A percentile compares a stretch with the other conserved stretches of the same genome.
phyloP scores from a whole-genome alignment of 2,113 vertebrate genomes.

The Osmerus eperlanus region DNA sequence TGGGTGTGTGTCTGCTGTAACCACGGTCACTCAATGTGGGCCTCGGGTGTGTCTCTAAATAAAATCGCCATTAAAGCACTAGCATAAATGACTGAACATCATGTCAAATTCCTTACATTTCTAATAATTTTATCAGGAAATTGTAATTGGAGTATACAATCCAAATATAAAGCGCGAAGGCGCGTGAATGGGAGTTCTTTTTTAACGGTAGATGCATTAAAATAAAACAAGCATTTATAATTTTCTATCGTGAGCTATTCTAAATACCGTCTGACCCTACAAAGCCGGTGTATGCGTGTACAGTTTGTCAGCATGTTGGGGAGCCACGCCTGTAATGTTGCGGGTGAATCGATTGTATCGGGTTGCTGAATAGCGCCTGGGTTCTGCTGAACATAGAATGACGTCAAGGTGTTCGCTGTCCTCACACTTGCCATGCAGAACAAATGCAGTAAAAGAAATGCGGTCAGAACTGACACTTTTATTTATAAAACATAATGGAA shows the following conservation, averaged over 20 bases:
- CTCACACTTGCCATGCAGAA: not conserved
- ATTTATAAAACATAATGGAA: slow-evolving; percentile 73
- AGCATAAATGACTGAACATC: not conserved
- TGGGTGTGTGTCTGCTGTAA: not conserved
- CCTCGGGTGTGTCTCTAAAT: slow-evolving; percentile 18
- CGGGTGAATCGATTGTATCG: slow-evolving; percentile 14
- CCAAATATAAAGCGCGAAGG: too few relatives aligned
- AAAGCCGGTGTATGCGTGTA: not conserved
- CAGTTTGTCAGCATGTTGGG: not conserved
- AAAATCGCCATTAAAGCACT: slow-evolving; percentile 28
- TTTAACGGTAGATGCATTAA: too few relatives aligned
- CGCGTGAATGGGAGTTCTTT: too few relatives aligned
- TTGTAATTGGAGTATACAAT: too few relatives aligned
- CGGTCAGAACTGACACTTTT: slow-evolving; percentile 70
- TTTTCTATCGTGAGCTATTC: too few relatives aligned
- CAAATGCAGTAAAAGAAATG: slow-evolving; percentile 47
- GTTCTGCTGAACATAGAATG: slow-evolving; percentile 3
- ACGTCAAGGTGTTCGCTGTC: not conserved
- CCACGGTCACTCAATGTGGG: not conserved
- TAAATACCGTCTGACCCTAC: too few relatives aligned
- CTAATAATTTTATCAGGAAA: too few relatives aligned
- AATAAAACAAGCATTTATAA: too few relatives aligned
- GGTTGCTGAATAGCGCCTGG: slow-evolving; percentile 1
- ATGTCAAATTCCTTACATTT: too few relatives aligned
- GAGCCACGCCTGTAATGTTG: slow-evolving; percentile 13